Evolutionary conservation across 2,113 vertebrate genomes (phyloP).

Genomic region (Dissostichus mawsoni): DNA sequence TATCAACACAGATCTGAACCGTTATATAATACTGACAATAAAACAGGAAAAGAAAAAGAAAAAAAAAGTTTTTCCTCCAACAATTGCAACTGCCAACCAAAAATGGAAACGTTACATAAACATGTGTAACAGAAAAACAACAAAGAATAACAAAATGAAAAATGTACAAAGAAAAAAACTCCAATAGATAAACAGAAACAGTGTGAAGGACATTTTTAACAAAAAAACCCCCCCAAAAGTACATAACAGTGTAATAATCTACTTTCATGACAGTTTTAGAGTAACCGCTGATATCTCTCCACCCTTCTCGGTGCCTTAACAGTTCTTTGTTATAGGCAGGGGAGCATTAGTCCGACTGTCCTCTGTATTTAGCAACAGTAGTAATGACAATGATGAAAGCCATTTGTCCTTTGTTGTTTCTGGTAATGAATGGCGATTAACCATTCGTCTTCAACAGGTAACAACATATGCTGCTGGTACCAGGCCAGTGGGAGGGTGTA

Average conservation of each 20-base stretch:
- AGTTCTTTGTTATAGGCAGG: conserved; percentile 25
- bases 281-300: conserved; percentile 18
- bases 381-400: conserved; percentile 29
- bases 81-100: conserved; percentile 43
- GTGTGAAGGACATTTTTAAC: conserved; percentile 47
- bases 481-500: conserved; percentile 14
- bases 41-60: conserved; percentile 31
- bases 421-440: conserved; percentile 1
- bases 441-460: conserved; percentile 10
- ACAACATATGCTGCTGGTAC: conserved; percentile 14
- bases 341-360: conserved; percentile 48
- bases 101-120: conserved; percentile 45
- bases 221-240: conserved; percentile 7
- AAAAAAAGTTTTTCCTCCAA: conserved; percentile 41
- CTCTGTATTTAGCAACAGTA: conserved; percentile 33
- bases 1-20: conserved; percentile 47
- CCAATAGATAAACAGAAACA: conserved; percentile 28
- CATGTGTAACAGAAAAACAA: conserved; percentile 49
- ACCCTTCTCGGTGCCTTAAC: conserved; percentile 20
- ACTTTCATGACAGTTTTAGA: conserved; percentile 33
- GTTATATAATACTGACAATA: conserved; percentile 74
- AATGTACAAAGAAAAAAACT: conserved; percentile 48
- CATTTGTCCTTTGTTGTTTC: conserved; percentile 21
- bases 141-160: conserved; percentile 53
- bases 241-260: conserved; percentile 38